phyloP scores from a whole-genome alignment of 2,888 invertebrate genomes.

The Drosophila villosipedis region DNA sequence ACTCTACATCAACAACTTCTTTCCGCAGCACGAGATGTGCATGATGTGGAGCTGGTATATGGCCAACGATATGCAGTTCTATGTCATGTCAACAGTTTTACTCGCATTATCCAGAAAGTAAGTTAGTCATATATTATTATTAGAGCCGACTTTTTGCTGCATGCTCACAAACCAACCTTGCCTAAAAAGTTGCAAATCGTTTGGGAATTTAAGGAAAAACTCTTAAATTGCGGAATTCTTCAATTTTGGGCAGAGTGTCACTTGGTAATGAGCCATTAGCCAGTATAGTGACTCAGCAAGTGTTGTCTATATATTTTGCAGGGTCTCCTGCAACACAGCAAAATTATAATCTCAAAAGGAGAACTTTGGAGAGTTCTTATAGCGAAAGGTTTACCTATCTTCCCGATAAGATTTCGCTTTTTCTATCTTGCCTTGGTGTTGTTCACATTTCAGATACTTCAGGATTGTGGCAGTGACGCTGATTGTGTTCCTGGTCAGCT shows the following conservation, averaged over 20 bases:
- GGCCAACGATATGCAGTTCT: constrained; percentile 93
- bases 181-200: not conserved
- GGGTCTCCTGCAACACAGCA: too few species aligned
- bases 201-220: not conserved
- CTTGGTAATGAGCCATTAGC: not conserved
- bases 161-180: not conserved
- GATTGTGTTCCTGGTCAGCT: constrained; percentile 88
- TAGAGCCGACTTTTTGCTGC: too few species aligned
- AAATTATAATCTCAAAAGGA: not conserved
- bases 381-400: not conserved
- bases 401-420: not conserved
- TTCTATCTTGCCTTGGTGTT: not conserved
- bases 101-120: constrained; percentile 89
- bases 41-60: constrained; percentile 94
- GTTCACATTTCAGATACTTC: constrained; percentile 86
- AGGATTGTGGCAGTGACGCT: constrained; percentile 88
- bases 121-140: constrained; percentile 66
- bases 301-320: too few species aligned
- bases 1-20: constrained; percentile 93
- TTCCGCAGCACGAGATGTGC: constrained; percentile 91
- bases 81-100: constrained; percentile 89
- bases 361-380: not conserved
- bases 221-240: not conserved
- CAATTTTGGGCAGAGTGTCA: not conserved
- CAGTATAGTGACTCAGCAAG: not conserved